Base-by-base conservation (phyloP, 1,140 invertebrate genomes). In the Steinernema khuongi region DNA sequence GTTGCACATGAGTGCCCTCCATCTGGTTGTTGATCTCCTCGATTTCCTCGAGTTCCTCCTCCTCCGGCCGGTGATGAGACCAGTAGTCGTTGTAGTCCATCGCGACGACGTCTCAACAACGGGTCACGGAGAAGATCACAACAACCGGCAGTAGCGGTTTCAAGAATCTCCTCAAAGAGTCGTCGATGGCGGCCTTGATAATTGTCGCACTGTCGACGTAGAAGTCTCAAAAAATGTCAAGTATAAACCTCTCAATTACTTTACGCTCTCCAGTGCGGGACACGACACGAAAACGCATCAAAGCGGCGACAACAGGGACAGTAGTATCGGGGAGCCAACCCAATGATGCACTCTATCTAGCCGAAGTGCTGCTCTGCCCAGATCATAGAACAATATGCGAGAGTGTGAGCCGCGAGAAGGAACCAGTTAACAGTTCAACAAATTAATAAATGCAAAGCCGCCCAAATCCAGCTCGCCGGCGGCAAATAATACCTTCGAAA, bases 1-100 rank as follows among this genome's bases (percentile, higher is more conserved):
- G 22, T 22, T 60, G 50, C 50, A 60, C 50, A 60, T 60, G 50
- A 26, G 50, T 60, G 11, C 50, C 50, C 50, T 60, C 14, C 50
- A 60, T 60, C 19, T 60, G 50, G 50, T 60, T 60, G 50, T 60
- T 60, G 50, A 60, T 60, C 22, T 60, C 50, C 19, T 60, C 50
- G 50, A 60, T 60, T 22, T 60, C 50, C 50, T 60, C 50, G 14
- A 60, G 19, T 26, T 60, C 50, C 11, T 60, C 50, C 22, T 60
- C 50, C 19, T 60, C 50, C 11, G 50, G 50, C 50, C 50, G 50
- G 4, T 60, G 50, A 2, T 14, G 7, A 4, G 11, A 17, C 50
- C 50, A 60, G 19, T 60, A 60, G 50, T 60, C 50, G 19, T 60
- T 60, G 50, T 60, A 60, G 50, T 60, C 50, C 50, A 60, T 60